Conservation (phyloP, 2,113 vertebrate species). For the Lepisosteus osseus region DNA sequence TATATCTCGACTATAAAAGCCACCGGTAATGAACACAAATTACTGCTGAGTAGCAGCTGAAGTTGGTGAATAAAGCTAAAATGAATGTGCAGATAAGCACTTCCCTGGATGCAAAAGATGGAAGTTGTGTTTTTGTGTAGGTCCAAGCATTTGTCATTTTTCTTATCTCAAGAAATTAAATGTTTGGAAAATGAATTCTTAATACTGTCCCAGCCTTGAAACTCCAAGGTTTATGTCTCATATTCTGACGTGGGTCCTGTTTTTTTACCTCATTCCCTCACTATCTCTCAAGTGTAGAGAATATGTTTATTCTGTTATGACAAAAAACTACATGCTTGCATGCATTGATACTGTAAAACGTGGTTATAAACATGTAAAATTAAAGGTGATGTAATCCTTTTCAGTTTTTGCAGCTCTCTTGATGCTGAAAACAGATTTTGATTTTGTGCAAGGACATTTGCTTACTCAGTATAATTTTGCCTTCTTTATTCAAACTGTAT, state of each 20-base stretch:
- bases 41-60: slow-evolving; percentile 16
- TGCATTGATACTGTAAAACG: slow-evolving; percentile 4
- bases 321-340: not conserved
- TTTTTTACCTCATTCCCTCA: no score
- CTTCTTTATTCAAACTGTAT: not conserved
- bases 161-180: slow-evolving; percentile 8
- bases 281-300: no score
- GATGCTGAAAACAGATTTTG: no score
- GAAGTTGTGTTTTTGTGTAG: slow-evolving; percentile 11
- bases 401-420: no score
- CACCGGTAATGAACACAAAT: slow-evolving; percentile 23
- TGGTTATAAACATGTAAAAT: not conserved
- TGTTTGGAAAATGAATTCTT: not conserved
- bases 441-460: no score
- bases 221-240: no score
- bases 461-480: not conserved
- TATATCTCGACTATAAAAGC: slow-evolving; percentile 19
- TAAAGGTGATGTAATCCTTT: not conserved
- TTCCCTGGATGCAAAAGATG: not conserved
- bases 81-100: not conserved
- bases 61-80: slow-evolving; percentile 9
- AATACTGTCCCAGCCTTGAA: slow-evolving; percentile 5
- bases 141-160: slow-evolving; percentile 20
- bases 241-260: no score
- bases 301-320: no score